Percentiles rank a stretch among this genome's conserved stretches.
phyloP scores from a whole-genome alignment of 2,888 invertebrate species.

The Lycocerus yunnanus region DNA sequence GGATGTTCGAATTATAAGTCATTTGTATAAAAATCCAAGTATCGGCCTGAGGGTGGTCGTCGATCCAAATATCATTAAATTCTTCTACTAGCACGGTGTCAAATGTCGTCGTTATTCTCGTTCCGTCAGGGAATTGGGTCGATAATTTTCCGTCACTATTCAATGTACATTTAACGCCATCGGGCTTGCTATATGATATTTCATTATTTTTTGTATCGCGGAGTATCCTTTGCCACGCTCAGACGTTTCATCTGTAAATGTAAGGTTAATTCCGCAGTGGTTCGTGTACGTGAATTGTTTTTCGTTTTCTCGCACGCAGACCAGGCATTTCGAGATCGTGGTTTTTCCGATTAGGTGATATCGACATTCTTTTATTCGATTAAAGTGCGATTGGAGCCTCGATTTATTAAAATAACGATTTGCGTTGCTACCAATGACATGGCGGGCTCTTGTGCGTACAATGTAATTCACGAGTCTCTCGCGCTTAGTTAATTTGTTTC shows the following conservation, averaged over 20 bases:
- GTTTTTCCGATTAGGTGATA: background rate
- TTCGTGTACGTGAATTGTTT: background rate
- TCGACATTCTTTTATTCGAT: background rate
- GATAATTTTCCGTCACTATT: background rate
- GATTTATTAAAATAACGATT: background rate
- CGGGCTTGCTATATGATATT: background rate
- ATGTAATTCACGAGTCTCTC: background rate
- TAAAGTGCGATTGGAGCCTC: background rate
- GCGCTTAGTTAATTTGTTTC: background rate
- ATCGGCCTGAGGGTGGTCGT: background rate
- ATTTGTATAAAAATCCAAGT: conserved; percentile 15
- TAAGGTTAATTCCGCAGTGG: background rate
- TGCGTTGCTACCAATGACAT: background rate
- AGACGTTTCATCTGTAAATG: background rate
- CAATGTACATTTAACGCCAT: background rate
- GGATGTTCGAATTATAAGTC: conserved; percentile 31
- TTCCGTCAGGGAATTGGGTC: conserved; percentile 24
- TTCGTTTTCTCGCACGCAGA: background rate
- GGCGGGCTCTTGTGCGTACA: background rate
- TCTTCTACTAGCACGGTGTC: background rate
- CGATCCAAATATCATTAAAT: background rate
- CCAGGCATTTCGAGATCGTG: background rate
- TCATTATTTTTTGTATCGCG: background rate
- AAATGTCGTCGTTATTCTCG: conserved; percentile 26
- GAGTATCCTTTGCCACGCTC: rapidly evolving